Evolutionary conservation across 2,888 invertebrate species (phyloP).

Genomic region (Papilio elwesi): DNA sequence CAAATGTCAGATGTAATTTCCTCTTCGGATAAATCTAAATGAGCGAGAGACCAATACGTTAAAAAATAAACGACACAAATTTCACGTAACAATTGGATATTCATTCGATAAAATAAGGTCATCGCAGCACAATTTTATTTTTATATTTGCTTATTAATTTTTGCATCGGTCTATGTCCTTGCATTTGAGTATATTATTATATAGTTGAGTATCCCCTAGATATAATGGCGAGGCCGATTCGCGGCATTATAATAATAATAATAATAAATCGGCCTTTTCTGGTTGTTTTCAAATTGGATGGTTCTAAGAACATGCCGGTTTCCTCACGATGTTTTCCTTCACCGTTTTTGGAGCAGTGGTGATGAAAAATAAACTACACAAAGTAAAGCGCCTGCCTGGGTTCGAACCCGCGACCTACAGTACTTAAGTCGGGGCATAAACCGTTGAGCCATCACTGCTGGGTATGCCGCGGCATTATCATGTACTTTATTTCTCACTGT

Average conservation of each 20-base stretch:
- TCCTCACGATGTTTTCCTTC: too few relatives aligned
- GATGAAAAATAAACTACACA: too few relatives aligned
- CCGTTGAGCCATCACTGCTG: too few relatives aligned
- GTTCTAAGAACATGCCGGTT: too few relatives aligned
- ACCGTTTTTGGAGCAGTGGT: too few relatives aligned
- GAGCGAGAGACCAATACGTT: neutral
- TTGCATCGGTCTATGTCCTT: neutral
- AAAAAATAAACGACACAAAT: conserved; percentile 2
- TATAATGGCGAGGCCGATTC: neutral
- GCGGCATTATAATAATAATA: too few relatives aligned
- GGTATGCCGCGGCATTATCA: too few relatives aligned
- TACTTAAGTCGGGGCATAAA: too few relatives aligned
- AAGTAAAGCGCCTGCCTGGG: too few relatives aligned
- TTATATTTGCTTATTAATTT: conserved; percentile 27
- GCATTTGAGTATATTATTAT: neutral
- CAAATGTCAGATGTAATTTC: neutral
- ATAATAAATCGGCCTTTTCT: too few relatives aligned
- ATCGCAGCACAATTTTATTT: conserved; percentile 3
- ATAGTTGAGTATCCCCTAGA: conserved; percentile 8
- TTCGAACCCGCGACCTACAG: too few relatives aligned
- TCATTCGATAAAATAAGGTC: conserved; percentile 20
- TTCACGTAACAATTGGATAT: neutral
- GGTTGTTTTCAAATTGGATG: too few relatives aligned
- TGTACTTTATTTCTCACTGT: neutral
- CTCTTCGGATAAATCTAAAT: neutral